Evolutionary conservation across 1,140 invertebrate genomes (phyloP), one percentile per base, ranked within the genome.

Genomic region (Liolophura sinensis): DNA sequence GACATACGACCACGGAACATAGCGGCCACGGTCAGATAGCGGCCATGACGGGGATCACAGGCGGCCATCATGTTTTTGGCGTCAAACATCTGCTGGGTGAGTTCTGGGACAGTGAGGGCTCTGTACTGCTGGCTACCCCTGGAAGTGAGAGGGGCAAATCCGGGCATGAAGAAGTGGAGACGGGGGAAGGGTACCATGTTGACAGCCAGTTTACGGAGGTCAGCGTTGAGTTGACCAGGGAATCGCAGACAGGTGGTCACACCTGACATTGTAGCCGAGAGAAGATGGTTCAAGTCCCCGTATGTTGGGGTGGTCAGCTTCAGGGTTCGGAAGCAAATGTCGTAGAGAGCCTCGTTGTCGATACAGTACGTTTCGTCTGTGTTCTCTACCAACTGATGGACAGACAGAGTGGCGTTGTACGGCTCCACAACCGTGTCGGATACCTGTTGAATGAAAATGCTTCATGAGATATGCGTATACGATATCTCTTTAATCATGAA

Each of bases 191-290:
- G 74, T 7, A 75, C 73, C 90, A 91, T 91, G 75, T 94, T 94
- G 25, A 93, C 92, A 15, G 91, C 91, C 47, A 94, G 81, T 83
- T 93, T 94, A 11, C 92, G 84, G 27, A 94, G 83, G 85, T 94
- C 92, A 4, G 92, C 91, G 78, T 94, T 94, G 71, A 94, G 77
- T 79, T 93, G 92, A 66, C 92, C 90, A n/a, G 90, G 90, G 78
- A 92, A 92, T 68, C 90, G 91, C 91, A 69, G 90, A 82, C 0
- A 91, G 85, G 69, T 93, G 95, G 92, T 93, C 0, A 92, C 90
- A 11, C 92, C 92, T 1, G 91, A 92, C 93, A 88, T 88, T 0
- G 90, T 75, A 89, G 93, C 74, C 0, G 90, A 91, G 0, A 93
- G 90, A 16, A 77, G 59, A 63, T 76, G 73, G 57, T 76, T 76